A percentile compares a stretch with the other conserved stretches of the same genome.
Conservation (phyloP, 2,797 vertebrate species). For the Siniperca undulata region DNA sequence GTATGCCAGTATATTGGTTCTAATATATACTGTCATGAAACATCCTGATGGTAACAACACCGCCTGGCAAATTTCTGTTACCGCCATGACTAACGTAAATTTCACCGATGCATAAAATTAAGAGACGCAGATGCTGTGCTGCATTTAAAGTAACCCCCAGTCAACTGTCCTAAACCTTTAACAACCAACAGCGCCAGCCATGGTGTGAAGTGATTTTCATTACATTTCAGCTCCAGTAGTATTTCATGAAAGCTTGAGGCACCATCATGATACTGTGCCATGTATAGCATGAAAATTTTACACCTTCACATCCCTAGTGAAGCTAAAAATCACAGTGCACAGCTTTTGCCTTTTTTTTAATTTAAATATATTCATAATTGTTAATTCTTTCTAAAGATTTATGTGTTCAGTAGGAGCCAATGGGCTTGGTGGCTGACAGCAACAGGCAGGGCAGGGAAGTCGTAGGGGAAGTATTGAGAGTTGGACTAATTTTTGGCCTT, state of each 20-base stretch:
- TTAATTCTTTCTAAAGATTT: background rate
- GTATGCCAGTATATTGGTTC: background rate
- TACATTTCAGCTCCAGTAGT: background rate
- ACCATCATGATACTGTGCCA: background rate
- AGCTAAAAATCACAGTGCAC: background rate
- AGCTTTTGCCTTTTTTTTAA: background rate
- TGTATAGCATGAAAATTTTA: background rate
- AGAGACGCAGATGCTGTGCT: background rate
- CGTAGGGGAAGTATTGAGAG: background rate
- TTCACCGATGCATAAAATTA: background rate
- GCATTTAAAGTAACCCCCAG: background rate
- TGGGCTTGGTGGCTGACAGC: background rate
- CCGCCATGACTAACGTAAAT: background rate
- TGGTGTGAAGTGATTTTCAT: background rate
- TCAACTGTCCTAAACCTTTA: background rate
- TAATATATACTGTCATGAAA: background rate
- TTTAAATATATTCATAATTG: too few species aligned
- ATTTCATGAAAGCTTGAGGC: background rate
- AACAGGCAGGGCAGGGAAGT: background rate
- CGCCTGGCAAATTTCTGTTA: too few species aligned
- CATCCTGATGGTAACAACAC: background rate
- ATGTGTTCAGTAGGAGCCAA: background rate
- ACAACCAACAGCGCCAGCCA: background rate
- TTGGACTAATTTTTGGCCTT: background rate
- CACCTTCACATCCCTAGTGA: background rate